Base-by-base conservation (phyloP, 2,113 vertebrate genomes). In the Polypterus senegalus region DNA sequence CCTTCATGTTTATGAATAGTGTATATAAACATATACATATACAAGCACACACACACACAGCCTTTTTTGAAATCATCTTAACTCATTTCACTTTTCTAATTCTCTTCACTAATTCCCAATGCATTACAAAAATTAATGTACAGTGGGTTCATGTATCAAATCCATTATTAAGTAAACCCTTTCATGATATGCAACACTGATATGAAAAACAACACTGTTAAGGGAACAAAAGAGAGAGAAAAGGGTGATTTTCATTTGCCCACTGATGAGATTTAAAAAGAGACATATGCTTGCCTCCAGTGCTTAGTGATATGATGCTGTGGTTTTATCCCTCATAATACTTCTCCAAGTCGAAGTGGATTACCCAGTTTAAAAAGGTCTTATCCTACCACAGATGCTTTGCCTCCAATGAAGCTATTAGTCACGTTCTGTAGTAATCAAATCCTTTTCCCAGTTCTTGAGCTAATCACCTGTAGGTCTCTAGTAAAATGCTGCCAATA, bases 181-280 rank as follows among this genome's bases (percentile, higher is more conserved):
- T 27, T 27, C 27, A 27, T 27, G 27, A 27, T 27, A 27, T 27
- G 27, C 27, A 27, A 27, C 27, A 27, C 27, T 27, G 2, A 27
- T 27, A 27, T 27, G 27, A 27, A 27, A 27, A 27, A 27, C 56
- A 6, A 44, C 56, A 45, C 56, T 58, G 27, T 58, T 7, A 3
- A 43, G 56, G 43, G 46, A 58, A 58, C 11, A 44, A 11, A 58
- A 3, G 7, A 58, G 46, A 58, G 6, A 45, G 3, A 58, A 1
- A 5, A 58, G 46, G 3, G 43, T 45, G 27, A 27, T 58, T 4
- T 27, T 11, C 6, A 11, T 55, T 55, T 3, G 3, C 43, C 56
- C 46, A 7, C n/a, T 58, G 56, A 58, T 58, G 44, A 58, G 56
- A 58, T 58, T 6, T 6, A 27, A 49, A 60, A 60, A 27, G 7